phyloP scores from a whole-genome alignment of 2,888 invertebrate genomes.

The Drosophila formosana region DNA sequence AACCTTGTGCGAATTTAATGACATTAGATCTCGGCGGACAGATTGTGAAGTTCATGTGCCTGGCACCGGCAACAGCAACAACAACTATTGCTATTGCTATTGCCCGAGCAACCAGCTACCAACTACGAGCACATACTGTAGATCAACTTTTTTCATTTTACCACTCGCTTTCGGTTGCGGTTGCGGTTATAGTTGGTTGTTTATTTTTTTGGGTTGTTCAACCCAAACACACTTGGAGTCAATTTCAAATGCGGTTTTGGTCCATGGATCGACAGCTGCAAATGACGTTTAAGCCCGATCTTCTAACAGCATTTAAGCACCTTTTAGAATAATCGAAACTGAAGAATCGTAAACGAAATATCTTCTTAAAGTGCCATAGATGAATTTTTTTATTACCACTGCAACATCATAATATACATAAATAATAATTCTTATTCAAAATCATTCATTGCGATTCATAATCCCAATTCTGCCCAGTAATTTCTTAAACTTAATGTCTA shows the following conservation, averaged over 20 bases:
- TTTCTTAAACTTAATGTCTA: neutral
- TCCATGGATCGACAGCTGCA: conserved; percentile 26
- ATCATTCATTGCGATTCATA: neutral
- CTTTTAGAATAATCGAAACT: neutral
- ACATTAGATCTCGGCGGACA: conserved; percentile 62
- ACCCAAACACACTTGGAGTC: conserved; percentile 42
- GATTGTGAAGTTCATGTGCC: conserved; percentile 65
- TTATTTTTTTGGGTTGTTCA: conserved; percentile 60
- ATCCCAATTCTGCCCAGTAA: neutral
- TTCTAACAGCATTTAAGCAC: neutral
- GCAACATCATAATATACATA: neutral
- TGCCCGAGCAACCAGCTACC: conserved; percentile 4
- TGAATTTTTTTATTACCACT: neutral
- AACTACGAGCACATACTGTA: conserved; percentile 7
- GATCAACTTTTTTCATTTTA: conserved; percentile 23
- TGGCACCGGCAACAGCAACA: conserved; percentile 11
- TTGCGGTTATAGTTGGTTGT: conserved; percentile 36
- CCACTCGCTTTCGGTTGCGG: conserved; percentile 62
- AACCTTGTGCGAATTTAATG: conserved; percentile 74
- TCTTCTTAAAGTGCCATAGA: too few relatives aligned
- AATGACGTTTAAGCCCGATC: neutral
- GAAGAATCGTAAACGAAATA: neutral
- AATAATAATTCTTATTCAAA: neutral
- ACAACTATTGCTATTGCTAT: neutral
- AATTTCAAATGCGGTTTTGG: conserved; percentile 21